These are phyloP conservation scores for Rhipidura dahli DNA, from an alignment of 2,113 vertebrate genomes.

Conservation along the genomic window DNA sequence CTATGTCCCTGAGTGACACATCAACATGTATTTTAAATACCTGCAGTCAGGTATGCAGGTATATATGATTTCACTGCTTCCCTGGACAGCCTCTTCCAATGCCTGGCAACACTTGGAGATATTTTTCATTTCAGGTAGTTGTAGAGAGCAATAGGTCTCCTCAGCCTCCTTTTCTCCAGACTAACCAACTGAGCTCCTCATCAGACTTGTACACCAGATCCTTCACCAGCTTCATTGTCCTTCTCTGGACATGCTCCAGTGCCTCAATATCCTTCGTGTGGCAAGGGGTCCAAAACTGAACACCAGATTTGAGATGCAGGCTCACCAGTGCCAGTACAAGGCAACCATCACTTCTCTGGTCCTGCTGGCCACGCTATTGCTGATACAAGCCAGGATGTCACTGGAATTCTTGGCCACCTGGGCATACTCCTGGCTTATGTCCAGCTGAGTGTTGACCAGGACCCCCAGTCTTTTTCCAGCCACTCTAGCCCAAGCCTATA, in stretches of 20 bases:
- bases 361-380: not conserved
- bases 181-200: not conserved
- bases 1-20: too few relatives aligned
- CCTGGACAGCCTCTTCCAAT: not conserved
- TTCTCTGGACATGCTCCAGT: not conserved
- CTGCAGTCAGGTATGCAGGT: too few relatives aligned
- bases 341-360: rapidly evolving
- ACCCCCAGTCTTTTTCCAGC: not conserved
- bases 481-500: not conserved
- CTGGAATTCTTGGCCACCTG: not conserved
- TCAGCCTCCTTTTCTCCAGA: not conserved
- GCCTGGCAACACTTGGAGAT: not conserved
- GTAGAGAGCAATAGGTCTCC: not conserved
- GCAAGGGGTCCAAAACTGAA: not conserved
- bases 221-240: not conserved
- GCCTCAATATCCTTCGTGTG: not conserved
- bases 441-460: not conserved
- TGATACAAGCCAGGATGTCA: not conserved
- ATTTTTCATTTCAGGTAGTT: not conserved
- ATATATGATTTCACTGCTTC: not conserved
- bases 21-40: not conserved
- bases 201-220: not conserved
- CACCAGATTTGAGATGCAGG: not conserved
- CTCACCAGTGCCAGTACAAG: not conserved
- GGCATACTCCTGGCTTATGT: not conserved